Base-by-base conservation (phyloP, 2,113 vertebrate genomes). In the Thalassoma bifasciatum region DNA sequence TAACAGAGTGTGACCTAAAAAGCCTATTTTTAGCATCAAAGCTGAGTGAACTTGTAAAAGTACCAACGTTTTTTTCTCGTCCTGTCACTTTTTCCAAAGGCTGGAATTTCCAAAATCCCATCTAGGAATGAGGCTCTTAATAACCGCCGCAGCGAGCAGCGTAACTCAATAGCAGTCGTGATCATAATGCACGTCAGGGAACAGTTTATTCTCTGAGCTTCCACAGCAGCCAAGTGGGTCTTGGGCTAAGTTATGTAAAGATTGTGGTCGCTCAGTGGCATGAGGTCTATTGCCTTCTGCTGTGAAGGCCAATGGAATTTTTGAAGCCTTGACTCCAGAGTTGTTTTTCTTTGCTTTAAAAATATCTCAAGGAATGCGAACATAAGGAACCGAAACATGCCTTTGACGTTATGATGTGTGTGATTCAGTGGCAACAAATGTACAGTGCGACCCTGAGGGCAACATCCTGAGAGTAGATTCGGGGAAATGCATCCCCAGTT, bases 181-280 rank as follows among this genome's bases (percentile, higher is more conserved):
- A 83, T 82, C 87, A 88, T 67, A 58, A 36, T 66, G 44, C 58
- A 62, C 30, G 80, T 59, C 59, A 74, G 72, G 46, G 77, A 74
- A 61, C 22, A 65, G 50, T 82, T 83, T 82, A 72, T 81, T 86
- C 78, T 76, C 37, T 37, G 44, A 72, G 46, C 76, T 67, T 40
- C 63, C 12, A 11, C 3, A 38, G 80, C 71, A 77, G 71, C 72
- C 66, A 70, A 74, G 80, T 68, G 80, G 78, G 76, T 88, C 79
- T 59, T 6, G 19, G 74, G 70, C 60, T 49, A 47, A 79, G 84
- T 85, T 89, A 87, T 88, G 87, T 77, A 87, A 88, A 87, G 84
- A 83, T 8, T 86, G 85, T 37, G 84, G 84, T 83, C 38, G 61
- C 66, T 82, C 77, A 17, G 60, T 72, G 66, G 81, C 70, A 75